Percentiles rank a stretch among this genome's conserved stretches.
Conservation (phyloP, 2,797 vertebrate species). For the Adelosebastes latens region DNA sequence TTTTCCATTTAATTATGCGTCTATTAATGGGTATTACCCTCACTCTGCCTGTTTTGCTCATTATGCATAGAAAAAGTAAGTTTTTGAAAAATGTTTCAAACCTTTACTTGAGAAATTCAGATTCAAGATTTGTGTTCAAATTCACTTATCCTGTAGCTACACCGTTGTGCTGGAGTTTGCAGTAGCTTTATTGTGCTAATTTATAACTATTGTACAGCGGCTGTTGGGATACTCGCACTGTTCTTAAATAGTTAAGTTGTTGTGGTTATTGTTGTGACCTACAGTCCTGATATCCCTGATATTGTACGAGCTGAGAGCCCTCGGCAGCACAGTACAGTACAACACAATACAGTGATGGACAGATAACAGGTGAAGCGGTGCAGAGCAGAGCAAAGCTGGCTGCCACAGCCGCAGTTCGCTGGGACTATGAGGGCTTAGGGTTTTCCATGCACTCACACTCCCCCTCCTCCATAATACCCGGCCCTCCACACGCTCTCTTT, state of each 20-base stretch:
- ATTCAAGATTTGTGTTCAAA: background rate
- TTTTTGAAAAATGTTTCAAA: background rate
- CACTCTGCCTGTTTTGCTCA: background rate
- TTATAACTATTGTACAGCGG: background rate
- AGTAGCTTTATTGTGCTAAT: background rate
- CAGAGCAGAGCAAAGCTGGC: constrained; percentile 60
- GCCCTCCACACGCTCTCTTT: background rate
- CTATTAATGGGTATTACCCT: background rate
- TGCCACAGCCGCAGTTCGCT: constrained; percentile 47
- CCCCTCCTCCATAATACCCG: constrained; percentile 17
- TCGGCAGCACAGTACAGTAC: background rate
- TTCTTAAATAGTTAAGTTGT: background rate
- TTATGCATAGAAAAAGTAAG: background rate
- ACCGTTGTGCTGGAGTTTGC: background rate
- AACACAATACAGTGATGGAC: constrained; percentile 72
- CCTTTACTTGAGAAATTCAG: background rate
- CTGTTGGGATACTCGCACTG: background rate
- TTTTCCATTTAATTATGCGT: background rate
- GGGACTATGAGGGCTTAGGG: constrained; percentile 69
- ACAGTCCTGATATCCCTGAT: background rate
- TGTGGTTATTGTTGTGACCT: background rate
- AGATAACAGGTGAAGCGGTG: constrained; percentile 73
- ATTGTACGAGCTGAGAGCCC: background rate
- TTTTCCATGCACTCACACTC: constrained; percentile 67
- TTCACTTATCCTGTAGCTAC: background rate